Conservation (phyloP, 2,888 invertebrate genomes). For the Heterodera filipjevi region DNA sequence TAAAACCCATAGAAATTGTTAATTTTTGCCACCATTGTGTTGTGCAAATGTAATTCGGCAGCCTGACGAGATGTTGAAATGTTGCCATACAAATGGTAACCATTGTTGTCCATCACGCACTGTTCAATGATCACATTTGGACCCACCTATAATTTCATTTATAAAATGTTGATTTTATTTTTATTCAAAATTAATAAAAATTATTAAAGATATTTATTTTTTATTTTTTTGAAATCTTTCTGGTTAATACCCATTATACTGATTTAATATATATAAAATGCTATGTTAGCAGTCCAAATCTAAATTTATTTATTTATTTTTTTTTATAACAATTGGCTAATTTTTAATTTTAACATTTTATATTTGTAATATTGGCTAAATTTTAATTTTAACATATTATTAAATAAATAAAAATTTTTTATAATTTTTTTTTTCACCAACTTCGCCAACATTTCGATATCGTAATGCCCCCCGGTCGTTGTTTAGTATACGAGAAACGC, state of each 20-base stretch:
- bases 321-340: too few species aligned
- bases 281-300: too few species aligned
- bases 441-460: slow-evolving; percentile 52
- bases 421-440: neutral
- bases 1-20: slow-evolving; percentile 19
- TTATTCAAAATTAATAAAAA: neutral
- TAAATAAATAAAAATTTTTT: neutral
- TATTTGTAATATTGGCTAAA: too few species aligned
- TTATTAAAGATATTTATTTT: neutral
- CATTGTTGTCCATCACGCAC: slow-evolving; percentile 84
- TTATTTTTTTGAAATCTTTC: too few species aligned
- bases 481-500: slow-evolving; percentile 49
- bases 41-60: slow-evolving; percentile 85
- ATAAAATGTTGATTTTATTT: too few species aligned
- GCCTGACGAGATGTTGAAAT: slow-evolving; percentile 87
- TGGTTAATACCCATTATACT: too few species aligned
- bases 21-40: too few species aligned
- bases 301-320: too few species aligned
- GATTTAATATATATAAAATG: too few species aligned
- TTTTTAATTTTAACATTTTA: too few species aligned
- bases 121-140: slow-evolving; percentile 49
- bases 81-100: slow-evolving; percentile 87
- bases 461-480: slow-evolving; percentile 61
- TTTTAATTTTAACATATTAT: neutral
- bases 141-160: slow-evolving; percentile 34